Evolutionary conservation across 1,140 invertebrate species (phyloP), one percentile per base, ranked within the genome.

Genomic region (Magallana gigas): DNA sequence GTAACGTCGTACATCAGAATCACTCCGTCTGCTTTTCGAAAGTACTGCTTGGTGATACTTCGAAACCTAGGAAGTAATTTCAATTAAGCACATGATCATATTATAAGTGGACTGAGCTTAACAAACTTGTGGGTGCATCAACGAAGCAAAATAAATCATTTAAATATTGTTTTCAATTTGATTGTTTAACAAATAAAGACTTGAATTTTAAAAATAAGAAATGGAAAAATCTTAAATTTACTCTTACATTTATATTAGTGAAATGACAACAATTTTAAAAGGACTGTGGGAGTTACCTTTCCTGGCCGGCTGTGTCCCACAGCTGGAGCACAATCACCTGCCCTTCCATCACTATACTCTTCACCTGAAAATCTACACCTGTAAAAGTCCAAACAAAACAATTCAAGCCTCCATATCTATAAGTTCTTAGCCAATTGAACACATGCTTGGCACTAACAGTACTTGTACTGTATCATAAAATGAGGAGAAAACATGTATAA

Each of bases 41-140:
- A 97, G 92, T 97, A 97, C 85, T 96, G 96, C 91, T 96, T 96
- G 1, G 96, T 97, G 62, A 97, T 96, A 80, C 96, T 96, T 56
- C 96, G 95, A 93, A 96, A 97, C 94, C 96, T 96, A 93, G 3
- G 36, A 23, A 1, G 23, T 48, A 48, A 48, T 48, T 48, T 48
- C 36, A 48, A 48, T 2, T 48, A 48, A 48, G 36, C 36, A 48
- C 1, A 48, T 48, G 5, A 48, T 48, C 36, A 2, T 2, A 48
- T 48, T 48, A n/a, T n/a, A 48, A 48, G 36, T 1, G 36, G 36
- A 48, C 5, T 48, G 36, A 48, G 1, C 36, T 48, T 2, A 48
- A 29, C 23, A 23, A 68, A 23, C 8, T 12, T 23, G 8, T 29
- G 4, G 11, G 11, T 0, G 8, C 9, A 29, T 36, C 11, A 29